Evolutionary conservation across 2,888 invertebrate genomes (phyloP).

Genomic region (Rhingia campestris): DNA sequence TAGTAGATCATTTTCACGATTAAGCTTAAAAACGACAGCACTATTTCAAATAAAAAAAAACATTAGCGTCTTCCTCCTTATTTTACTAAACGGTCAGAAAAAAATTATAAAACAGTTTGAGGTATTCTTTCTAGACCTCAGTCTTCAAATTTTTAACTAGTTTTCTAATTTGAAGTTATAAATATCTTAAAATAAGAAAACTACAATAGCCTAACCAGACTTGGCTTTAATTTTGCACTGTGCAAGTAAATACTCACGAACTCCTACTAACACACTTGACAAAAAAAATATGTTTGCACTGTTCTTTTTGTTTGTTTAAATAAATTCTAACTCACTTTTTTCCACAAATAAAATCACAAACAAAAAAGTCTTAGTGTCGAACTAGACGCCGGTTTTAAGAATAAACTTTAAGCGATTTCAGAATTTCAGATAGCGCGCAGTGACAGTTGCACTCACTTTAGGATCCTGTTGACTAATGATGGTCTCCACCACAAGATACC

Average conservation of each 20-base stretch:
- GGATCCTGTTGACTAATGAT: constrained; percentile 68
- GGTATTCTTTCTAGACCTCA: no score
- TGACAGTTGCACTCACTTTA: constrained; percentile 47
- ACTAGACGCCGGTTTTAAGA: not conserved
- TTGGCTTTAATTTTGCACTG: no score
- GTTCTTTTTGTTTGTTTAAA: not conserved
- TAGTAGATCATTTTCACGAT: no score
- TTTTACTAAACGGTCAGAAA: no score
- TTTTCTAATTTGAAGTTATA: no score
- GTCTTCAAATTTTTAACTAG: no score
- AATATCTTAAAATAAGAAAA: no score
- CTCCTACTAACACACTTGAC: not conserved
- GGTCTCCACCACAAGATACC: constrained; percentile 35
- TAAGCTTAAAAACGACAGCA: no score
- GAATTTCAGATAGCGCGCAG: constrained; percentile 30
- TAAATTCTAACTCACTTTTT: constrained; percentile 35
- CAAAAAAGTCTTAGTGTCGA: constrained; percentile 4
- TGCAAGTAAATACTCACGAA: not conserved
- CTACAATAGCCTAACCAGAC: no score
- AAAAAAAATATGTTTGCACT: not conserved
- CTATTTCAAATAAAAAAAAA: no score
- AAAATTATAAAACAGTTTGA: no score
- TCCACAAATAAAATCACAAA: constrained; percentile 3
- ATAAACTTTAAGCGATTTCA: constrained; percentile 13
- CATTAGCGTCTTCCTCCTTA: no score